Conservation (phyloP, 2,888 invertebrate species). For the Cotesia congregata region DNA sequence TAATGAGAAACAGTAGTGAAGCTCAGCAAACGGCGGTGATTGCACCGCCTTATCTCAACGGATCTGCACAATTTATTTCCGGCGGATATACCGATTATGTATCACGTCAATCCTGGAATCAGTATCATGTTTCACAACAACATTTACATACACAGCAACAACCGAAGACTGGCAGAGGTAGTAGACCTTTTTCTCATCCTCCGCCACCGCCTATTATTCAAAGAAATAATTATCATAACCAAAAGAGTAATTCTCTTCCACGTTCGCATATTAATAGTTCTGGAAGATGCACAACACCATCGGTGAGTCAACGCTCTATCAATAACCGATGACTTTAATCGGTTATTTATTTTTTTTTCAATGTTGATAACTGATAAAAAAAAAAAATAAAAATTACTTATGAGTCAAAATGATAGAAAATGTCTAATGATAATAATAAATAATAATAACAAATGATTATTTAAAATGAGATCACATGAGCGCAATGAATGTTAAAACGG, state of each 20-base stretch:
- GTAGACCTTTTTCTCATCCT: slow-evolving; percentile 63
- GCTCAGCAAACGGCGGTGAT: slow-evolving; percentile 67
- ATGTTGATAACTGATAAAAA: background rate
- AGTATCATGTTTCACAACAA: slow-evolving; percentile 65
- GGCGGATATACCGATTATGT: slow-evolving; percentile 73
- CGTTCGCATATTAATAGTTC: slow-evolving; percentile 53
- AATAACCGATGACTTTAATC: background rate
- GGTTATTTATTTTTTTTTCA: background rate
- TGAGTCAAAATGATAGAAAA: background rate
- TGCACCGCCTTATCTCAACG: slow-evolving; percentile 70
- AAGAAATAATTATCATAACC: slow-evolving; percentile 28
- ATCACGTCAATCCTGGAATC: slow-evolving; percentile 71
- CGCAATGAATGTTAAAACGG: slow-evolving; percentile 1
- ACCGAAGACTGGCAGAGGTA: slow-evolving; percentile 41
- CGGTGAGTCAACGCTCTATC: slow-evolving; percentile 61
- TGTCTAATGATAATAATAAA: background rate
- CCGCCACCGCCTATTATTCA: slow-evolving; percentile 60
- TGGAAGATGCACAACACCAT: slow-evolving; percentile 61
- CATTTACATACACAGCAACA: slow-evolving; percentile 45
- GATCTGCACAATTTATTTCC: slow-evolving; percentile 71
- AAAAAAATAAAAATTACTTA: background rate
- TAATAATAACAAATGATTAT: slow-evolving; percentile 6
- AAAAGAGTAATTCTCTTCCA: slow-evolving; percentile 58
- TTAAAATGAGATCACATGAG: background rate
- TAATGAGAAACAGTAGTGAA: slow-evolving; percentile 67